phyloP scores from a whole-genome alignment of 2,888 invertebrate genomes.

The Epicampocera succincta region DNA sequence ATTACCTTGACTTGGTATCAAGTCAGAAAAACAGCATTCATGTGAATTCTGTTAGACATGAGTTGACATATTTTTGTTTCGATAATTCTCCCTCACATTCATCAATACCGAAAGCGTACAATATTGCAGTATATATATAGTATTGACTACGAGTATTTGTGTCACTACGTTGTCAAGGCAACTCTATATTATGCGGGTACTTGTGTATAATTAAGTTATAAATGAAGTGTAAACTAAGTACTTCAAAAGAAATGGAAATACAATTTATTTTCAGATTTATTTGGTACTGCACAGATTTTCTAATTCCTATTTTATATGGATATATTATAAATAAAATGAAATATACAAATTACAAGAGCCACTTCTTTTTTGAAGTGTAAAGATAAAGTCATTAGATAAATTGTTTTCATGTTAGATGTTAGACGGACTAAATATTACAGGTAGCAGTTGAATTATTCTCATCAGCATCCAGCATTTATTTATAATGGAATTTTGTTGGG shows the following conservation, averaged over 20 bases:
- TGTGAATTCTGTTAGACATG: background rate
- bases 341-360: too few relatives aligned
- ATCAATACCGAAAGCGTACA: too few relatives aligned
- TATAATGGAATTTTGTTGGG: too few relatives aligned
- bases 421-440: too few relatives aligned
- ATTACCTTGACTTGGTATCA: background rate
- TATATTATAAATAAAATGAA: background rate
- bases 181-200: background rate
- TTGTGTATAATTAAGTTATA: slow-evolving; percentile 4
- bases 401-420: too few relatives aligned
- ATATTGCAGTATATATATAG: background rate
- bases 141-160: background rate
- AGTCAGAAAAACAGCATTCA: background rate
- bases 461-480: too few relatives aligned
- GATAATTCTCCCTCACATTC: background rate
- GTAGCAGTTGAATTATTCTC: too few relatives aligned
- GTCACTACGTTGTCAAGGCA: background rate
- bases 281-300: background rate
- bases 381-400: too few relatives aligned
- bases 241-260: background rate
- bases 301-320: too few relatives aligned
- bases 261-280: background rate
- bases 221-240: background rate
- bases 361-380: too few relatives aligned
- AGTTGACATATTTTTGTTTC: slow-evolving; percentile 25